Evolutionary conservation across 2,888 invertebrate species (phyloP).

Genomic region (Nemurella pictetii): DNA sequence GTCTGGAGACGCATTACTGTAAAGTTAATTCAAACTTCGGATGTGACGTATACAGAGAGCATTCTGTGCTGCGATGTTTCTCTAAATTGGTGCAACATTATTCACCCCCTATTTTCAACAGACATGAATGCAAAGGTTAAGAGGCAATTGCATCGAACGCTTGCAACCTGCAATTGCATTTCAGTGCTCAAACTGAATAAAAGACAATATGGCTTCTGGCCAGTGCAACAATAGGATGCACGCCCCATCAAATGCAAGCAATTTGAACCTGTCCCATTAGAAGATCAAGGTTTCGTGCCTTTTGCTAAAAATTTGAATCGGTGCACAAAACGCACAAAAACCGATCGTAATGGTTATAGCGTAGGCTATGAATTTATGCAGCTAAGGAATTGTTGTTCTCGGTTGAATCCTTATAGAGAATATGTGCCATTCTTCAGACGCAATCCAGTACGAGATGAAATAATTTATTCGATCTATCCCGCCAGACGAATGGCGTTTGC

Average conservation of each 20-base stretch:
- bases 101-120: not conserved
- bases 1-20: too few species aligned
- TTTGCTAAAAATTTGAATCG: not conserved
- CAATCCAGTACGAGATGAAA: not conserved
- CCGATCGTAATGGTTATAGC: not conserved
- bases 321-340: not conserved
- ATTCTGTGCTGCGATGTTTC: not conserved
- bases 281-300: not conserved
- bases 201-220: not conserved
- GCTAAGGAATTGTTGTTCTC: not conserved
- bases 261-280: not conserved
- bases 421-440: not conserved
- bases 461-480: not conserved
- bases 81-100: not conserved
- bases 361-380: not conserved
- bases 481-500: not conserved
- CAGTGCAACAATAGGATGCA: not conserved
- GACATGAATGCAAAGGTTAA: not conserved
- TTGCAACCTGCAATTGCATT: not conserved
- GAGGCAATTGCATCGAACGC: not conserved
- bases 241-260: not conserved
- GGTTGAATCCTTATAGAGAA: not conserved
- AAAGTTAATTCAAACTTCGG: too few species aligned
- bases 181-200: not conserved
- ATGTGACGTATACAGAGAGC: too few species aligned